A percentile compares a stretch with the other conserved stretches of the same genome.
These are phyloP conservation scores for Notodonta ziczac DNA, from an alignment of 2,888 invertebrate genomes.

Conservation along the genomic window DNA sequence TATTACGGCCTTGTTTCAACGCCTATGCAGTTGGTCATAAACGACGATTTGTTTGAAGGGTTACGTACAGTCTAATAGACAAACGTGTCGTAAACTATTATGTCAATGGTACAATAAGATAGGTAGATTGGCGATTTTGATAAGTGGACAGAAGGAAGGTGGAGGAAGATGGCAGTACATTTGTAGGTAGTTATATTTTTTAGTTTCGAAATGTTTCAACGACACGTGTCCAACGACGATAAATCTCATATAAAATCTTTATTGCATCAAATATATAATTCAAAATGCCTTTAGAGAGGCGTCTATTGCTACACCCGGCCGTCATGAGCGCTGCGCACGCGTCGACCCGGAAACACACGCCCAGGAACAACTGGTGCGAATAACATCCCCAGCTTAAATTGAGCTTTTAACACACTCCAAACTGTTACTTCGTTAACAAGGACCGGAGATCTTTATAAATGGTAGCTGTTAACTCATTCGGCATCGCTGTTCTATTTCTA, in stretches of 20 bases:
- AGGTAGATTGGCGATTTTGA: no score
- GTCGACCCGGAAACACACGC: conserved; percentile 57
- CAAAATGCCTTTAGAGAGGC: conserved; percentile 32
- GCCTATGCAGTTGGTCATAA: conserved; percentile 27
- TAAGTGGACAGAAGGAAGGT: no score
- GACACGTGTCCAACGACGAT: conserved; percentile 16
- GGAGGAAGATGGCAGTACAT: no score
- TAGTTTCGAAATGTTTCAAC: neutral
- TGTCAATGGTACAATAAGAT: neutral
- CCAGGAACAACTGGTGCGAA: conserved; percentile 55
- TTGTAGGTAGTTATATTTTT: neutral
- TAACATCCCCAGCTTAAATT: conserved; percentile 44
- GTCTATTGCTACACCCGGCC: conserved; percentile 37
- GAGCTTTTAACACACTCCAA: conserved; percentile 30
- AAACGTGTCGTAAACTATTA: neutral
- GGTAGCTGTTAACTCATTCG: conserved; percentile 35
- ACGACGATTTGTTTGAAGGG: neutral
- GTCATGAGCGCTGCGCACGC: conserved; percentile 52
- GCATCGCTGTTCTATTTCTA: conserved; percentile 53
- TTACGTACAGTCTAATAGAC: neutral
- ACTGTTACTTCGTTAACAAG: conserved; percentile 9
- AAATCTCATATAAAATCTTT: conserved; percentile 16
- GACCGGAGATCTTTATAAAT: conserved; percentile 29
- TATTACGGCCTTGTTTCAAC: conserved; percentile 54
- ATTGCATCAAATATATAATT: conserved; percentile 33